These are phyloP conservation scores for Myzus persicae DNA, from an alignment of 1,140 invertebrate genomes.

Conservation along the genomic window DNA sequence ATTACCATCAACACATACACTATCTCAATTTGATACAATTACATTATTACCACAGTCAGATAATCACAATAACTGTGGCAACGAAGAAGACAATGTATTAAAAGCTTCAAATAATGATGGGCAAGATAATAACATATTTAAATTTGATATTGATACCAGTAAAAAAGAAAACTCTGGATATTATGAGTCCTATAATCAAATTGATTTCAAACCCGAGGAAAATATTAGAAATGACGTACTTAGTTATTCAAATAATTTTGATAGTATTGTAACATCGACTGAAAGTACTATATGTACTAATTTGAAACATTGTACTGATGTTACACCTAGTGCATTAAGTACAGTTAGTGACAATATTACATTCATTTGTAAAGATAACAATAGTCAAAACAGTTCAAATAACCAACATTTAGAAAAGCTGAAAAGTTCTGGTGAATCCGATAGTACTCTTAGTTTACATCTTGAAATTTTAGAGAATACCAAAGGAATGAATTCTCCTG, in stretches of 20 bases:
- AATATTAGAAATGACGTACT: not conserved
- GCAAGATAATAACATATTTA: not conserved
- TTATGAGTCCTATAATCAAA: not conserved
- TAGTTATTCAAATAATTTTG: not conserved
- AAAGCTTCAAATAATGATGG: not conserved
- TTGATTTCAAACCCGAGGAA: not conserved
- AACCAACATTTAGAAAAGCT: not conserved
- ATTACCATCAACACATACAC: constrained; percentile 3
- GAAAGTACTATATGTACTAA: not conserved
- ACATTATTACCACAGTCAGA: constrained; percentile 25
- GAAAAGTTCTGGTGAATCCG: constrained; percentile 25
- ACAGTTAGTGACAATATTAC: not conserved
- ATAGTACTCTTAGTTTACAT: constrained; percentile 53
- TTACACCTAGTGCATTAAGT: not conserved
- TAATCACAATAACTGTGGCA: no score
- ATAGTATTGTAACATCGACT: not conserved
- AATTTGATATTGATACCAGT: not conserved
- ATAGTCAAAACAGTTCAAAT: not conserved
- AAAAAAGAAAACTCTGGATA: not conserved
- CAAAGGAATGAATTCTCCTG: constrained; percentile 40
- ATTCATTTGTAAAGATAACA: constrained; percentile 23
- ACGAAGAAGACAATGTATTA: not conserved
- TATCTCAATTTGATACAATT: constrained; percentile 7
- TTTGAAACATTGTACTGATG: not conserved
- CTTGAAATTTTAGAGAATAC: constrained; percentile 25